These are phyloP conservation scores for Thumatha senex DNA, from an alignment of 2,888 invertebrate species.

Conservation along the genomic window DNA sequence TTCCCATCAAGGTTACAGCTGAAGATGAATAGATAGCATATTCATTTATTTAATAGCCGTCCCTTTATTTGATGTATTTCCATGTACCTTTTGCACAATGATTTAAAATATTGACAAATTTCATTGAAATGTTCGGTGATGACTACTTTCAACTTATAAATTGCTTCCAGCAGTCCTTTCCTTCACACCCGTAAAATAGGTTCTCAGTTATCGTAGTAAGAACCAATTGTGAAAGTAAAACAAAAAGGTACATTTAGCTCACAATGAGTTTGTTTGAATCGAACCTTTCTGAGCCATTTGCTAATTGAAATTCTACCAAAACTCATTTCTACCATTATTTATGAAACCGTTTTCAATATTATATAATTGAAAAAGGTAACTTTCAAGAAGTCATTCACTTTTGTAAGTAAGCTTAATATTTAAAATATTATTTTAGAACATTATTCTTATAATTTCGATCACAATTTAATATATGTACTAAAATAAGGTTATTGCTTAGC, in stretches of 20 bases:
- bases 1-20: too few species aligned
- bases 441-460: background rate
- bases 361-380: slow-evolving; percentile 8
- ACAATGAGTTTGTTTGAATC: slow-evolving; percentile 42
- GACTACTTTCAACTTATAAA: background rate
- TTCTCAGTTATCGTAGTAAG: slow-evolving; percentile 12
- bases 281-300: slow-evolving; percentile 43
- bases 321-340: slow-evolving; percentile 15
- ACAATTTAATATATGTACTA: too few species aligned
- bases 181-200: slow-evolving; percentile 10
- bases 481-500: too few species aligned
- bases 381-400: background rate
- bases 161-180: too few species aligned
- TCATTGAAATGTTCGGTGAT: too few species aligned
- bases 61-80: too few species aligned
- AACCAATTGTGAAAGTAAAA: slow-evolving; percentile 38
- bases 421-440: background rate
- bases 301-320: slow-evolving; percentile 47
- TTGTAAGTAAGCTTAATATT: background rate
- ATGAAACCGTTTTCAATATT: slow-evolving; percentile 14
- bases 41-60: too few species aligned
- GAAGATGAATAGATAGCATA: too few species aligned
- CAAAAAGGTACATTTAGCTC: slow-evolving; percentile 28
- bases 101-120: too few species aligned
- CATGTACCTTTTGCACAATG: too few species aligned